phyloP scores from a whole-genome alignment of 53 echinoderm and acorn worm species.

The Arbacia lixula region DNA sequence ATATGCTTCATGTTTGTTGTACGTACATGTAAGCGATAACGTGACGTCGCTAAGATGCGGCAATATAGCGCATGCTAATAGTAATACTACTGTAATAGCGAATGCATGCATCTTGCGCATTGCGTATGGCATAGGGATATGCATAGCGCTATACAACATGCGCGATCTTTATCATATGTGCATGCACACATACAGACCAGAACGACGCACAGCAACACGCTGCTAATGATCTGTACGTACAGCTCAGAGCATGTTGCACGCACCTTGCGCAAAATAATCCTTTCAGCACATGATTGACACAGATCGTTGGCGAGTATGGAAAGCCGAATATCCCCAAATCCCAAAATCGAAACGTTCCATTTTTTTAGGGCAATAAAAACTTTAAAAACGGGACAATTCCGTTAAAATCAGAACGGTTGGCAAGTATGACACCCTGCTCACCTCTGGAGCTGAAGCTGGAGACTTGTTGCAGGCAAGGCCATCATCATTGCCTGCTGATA shows the following conservation, averaged over 20 bases:
- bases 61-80: too few species aligned
- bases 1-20: too few species aligned
- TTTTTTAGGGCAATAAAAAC: not conserved
- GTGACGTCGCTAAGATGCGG: too few species aligned
- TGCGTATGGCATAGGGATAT: too few species aligned
- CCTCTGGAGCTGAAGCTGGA: conserved; percentile 75
- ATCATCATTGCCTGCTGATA: conserved; percentile 69
- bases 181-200: not conserved
- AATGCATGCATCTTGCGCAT: too few species aligned
- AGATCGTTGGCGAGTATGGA: not conserved
- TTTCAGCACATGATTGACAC: not conserved
- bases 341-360: not conserved
- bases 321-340: not conserved
- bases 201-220: not conserved
- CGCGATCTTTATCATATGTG: too few species aligned
- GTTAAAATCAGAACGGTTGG: not conserved
- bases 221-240: not conserved
- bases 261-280: not conserved
- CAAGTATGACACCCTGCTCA: too few species aligned
- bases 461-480: conserved; percentile 69
- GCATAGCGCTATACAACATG: too few species aligned
- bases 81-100: too few species aligned
- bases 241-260: not conserved
- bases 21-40: too few species aligned
- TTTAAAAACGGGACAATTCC: not conserved